Evolutionary conservation across 2,888 invertebrate genomes (phyloP), one percentile per base, ranked within the genome.

Genomic region (Tineola bisselliella): DNA sequence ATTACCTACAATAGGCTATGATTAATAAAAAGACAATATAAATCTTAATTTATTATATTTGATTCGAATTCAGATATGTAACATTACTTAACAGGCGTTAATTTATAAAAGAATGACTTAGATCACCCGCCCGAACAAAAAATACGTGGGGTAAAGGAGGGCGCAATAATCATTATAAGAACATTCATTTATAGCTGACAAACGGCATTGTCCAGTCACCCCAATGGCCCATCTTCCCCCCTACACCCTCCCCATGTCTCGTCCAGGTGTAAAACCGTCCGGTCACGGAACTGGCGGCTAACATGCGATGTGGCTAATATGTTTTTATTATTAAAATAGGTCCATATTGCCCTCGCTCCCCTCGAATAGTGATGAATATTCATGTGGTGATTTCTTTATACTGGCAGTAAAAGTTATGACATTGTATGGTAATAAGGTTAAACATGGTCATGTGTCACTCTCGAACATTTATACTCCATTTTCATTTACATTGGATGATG

Each of bases 231-330:
- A 30, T 31, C 38, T 38, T 59, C 33, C 59, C 59, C 25, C 59
- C 38, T 11, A 56, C 68, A 70, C 68, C 70, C 68, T 66, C 70
- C 75, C 72, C 75, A 74, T 78, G 69, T 70, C 68, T 72, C 68
- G 75, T 71, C 86, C 86, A 86, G 86, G 86, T 86, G 86, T 84
- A 84, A 86, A 86, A 84, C 82, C 83, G 84, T 80, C 76, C 76
- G 76, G 84, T 86, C 86, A 86, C 86, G 86, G 77, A 84, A 83
- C 79, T 74, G 77, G 77, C 77, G 81, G 82, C 86, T 13, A 33
- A 54, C 61, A 61, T 61, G 61, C 61, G 54, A 61, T 33, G 54
- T 12, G 54, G 11, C 61, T 61, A 59, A 59, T 59, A 59, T 59
- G 59, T 59, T 59, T 61, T 61, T 61, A 61, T 61, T 61, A 61